These are phyloP conservation scores for Porites australiensis DNA, from an alignment of 64 coral and sea anemone species.

Conservation along the genomic window DNA sequence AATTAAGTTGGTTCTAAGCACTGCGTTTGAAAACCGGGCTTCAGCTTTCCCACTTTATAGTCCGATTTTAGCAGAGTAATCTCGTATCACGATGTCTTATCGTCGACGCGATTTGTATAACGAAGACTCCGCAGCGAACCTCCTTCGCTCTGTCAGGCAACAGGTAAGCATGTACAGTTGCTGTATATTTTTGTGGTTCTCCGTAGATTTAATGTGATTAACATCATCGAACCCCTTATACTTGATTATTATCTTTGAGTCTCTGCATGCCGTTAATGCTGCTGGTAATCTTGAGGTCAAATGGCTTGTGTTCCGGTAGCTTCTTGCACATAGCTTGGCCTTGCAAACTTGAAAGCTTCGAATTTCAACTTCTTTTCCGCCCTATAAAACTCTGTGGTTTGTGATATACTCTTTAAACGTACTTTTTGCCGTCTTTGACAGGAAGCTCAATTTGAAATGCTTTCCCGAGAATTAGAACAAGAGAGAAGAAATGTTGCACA, in stretches of 20 bases:
- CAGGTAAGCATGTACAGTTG: conserved; percentile 60
- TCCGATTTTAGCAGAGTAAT: not conserved
- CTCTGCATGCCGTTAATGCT: not conserved
- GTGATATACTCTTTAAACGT: not conserved
- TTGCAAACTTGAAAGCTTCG: too few relatives aligned
- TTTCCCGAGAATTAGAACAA: conserved; percentile 90
- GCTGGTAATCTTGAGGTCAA: not conserved
- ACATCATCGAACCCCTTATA: not conserved
- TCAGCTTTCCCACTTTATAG: not conserved
- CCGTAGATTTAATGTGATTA: not conserved
- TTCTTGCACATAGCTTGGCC: not conserved
- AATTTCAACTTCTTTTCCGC: not conserved
- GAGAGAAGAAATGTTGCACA: conserved; percentile 90
- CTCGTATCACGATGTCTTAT: conserved; percentile 70
- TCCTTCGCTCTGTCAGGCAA: conserved; percentile 88
- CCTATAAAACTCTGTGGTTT: not conserved
- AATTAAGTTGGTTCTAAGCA: not conserved
- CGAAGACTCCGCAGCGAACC: conserved; percentile 79
- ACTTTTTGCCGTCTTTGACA: conserved; percentile 35
- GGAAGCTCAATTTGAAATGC: conserved; percentile 93
- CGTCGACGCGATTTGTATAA: conserved; percentile 71
- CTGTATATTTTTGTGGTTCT: conserved; percentile 27
- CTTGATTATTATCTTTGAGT: not conserved
- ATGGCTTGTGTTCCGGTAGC: not conserved
- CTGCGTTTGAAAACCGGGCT: not conserved